Percentiles rank a stretch among this genome's conserved stretches.
Evolutionary conservation across 2,888 invertebrate species (phyloP).

Genomic region (Itoplectis maculator): DNA sequence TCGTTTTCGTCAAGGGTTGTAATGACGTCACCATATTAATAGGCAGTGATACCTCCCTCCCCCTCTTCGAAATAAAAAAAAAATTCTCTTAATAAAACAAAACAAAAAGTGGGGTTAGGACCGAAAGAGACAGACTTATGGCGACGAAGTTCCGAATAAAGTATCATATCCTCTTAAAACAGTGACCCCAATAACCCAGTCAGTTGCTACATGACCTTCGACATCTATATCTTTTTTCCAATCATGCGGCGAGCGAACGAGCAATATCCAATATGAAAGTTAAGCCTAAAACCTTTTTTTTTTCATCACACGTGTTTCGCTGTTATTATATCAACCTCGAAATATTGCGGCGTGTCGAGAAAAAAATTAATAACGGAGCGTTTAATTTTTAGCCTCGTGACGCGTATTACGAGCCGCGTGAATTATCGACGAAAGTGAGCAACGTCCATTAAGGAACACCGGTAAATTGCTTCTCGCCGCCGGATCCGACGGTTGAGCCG

Average conservation of each 20-base stretch:
- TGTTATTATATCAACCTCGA: background rate
- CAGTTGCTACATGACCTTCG: background rate
- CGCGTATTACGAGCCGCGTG: background rate
- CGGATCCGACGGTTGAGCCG: background rate
- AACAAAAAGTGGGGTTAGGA: too few relatives aligned
- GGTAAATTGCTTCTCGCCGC: slow-evolving; percentile 13
- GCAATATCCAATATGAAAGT: slow-evolving; percentile 49
- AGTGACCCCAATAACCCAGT: too few relatives aligned
- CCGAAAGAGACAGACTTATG: too few relatives aligned
- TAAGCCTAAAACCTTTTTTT: background rate
- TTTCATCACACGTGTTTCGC: background rate
- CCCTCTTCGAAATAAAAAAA: too few relatives aligned
- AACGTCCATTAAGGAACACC: background rate
- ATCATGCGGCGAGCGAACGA: background rate
- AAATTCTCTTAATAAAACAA: too few relatives aligned
- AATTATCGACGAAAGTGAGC: slow-evolving; percentile 9
- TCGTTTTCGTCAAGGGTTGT: slow-evolving; percentile 25
- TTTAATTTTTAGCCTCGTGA: too few relatives aligned
- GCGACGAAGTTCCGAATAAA: slow-evolving; percentile 1
- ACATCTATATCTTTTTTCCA: slow-evolving; percentile 21
- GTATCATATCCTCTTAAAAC: too few relatives aligned
- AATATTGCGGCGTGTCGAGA: background rate
- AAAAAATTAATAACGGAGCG: background rate
- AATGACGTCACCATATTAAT: slow-evolving; percentile 56
- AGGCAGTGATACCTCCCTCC: too few relatives aligned